Evolutionary conservation across 2,888 invertebrate genomes (phyloP).

Genomic region (Polydrusus pterygomalis): DNA sequence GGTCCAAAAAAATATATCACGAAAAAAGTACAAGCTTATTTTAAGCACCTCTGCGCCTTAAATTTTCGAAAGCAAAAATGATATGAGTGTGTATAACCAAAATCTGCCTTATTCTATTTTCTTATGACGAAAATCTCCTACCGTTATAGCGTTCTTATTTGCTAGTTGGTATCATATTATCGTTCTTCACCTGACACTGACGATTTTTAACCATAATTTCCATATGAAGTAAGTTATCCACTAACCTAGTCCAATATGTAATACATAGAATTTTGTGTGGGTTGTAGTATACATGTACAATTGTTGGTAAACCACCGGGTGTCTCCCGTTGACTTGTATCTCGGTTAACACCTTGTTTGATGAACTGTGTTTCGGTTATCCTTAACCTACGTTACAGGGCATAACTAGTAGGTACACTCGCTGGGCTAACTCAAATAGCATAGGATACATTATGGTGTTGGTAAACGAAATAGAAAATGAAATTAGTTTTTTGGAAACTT

Average conservation of each 20-base stretch:
- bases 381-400: slow-evolving; percentile 68
- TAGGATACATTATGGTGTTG: slow-evolving; percentile 23
- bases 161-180: slow-evolving; percentile 71
- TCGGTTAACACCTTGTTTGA: slow-evolving; percentile 63
- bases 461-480: background rate
- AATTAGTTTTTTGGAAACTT: background rate
- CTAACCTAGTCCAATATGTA: slow-evolving; percentile 74
- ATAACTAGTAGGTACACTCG: slow-evolving; percentile 64
- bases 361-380: slow-evolving; percentile 65
- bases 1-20: slow-evolving; percentile 73
- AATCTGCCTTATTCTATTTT: slow-evolving; percentile 83
- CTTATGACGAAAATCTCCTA: slow-evolving; percentile 76
- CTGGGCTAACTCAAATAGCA: slow-evolving; percentile 45
- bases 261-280: slow-evolving; percentile 75
- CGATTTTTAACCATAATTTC: slow-evolving; percentile 70
- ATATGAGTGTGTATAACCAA: slow-evolving; percentile 77
- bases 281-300: slow-evolving; percentile 76
- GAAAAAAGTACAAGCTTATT: slow-evolving; percentile 83
- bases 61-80: slow-evolving; percentile 75
- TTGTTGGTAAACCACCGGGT: slow-evolving; percentile 73
- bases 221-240: slow-evolving; percentile 70
- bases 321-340: slow-evolving; percentile 68
- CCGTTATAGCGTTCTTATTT: slow-evolving; percentile 73
- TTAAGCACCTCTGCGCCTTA: slow-evolving; percentile 85
- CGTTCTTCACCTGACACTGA: slow-evolving; percentile 73